These are phyloP conservation scores for Stegodyphus mimosarum DNA, from an alignment of 1,140 invertebrate species.

Conservation along the genomic window DNA sequence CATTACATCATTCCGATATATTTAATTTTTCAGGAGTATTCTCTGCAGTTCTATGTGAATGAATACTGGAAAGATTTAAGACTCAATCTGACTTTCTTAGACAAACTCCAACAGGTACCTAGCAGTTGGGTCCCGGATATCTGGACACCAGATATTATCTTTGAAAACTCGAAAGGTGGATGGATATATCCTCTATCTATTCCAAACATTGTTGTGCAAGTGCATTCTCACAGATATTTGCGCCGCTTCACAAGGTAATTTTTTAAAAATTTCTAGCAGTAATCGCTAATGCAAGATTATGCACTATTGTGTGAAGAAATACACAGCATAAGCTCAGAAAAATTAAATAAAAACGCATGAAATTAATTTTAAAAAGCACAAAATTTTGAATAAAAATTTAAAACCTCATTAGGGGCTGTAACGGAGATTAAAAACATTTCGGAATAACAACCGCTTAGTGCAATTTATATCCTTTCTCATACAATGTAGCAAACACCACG, in stretches of 20 bases:
- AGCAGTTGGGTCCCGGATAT: neutral
- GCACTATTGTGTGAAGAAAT: too few species aligned
- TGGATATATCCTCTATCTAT: slow-evolving; percentile 46
- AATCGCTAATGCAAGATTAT: too few species aligned
- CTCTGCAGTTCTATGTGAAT: slow-evolving; percentile 42
- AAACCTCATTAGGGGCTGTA: too few species aligned
- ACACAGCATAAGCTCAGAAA: too few species aligned
- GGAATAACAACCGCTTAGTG: too few species aligned
- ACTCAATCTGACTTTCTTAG: neutral
- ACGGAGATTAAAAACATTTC: too few species aligned
- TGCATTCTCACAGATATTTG: neutral
- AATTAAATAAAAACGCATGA: neutral
- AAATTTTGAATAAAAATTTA: neutral
- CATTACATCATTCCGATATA: neutral
- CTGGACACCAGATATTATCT: slow-evolving; percentile 48
- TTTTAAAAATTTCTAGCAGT: neutral
- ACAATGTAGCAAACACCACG: too few species aligned
- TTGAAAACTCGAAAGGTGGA: slow-evolving; percentile 58
- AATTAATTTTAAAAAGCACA: neutral
- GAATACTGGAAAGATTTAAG: slow-evolving; percentile 51
- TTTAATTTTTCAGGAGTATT: slow-evolving; percentile 41
- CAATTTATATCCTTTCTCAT: too few species aligned
- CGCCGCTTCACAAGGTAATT: slow-evolving; percentile 40
- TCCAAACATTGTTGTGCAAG: slow-evolving; percentile 35
- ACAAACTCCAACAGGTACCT: slow-evolving; percentile 9